Evolutionary conservation across 2,888 invertebrate species (phyloP).

Genomic region (Drosophila diplacantha): DNA sequence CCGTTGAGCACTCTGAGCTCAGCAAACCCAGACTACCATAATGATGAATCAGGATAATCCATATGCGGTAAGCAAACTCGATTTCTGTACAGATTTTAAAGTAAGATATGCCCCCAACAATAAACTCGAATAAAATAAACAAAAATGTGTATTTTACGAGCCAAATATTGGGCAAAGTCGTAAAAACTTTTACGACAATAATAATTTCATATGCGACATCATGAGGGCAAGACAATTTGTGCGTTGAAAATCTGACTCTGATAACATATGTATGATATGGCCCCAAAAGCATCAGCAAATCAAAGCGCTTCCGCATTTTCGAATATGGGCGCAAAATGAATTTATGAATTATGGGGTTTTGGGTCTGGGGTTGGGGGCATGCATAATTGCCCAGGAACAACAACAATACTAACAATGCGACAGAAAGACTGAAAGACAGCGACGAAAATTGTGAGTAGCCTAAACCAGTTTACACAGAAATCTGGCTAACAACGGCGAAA

Average conservation of each 20-base stretch:
- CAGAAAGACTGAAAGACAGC: constrained; percentile 23
- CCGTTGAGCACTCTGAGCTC: constrained; percentile 6
- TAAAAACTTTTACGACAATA: constrained; percentile 54
- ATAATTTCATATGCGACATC: constrained; percentile 35
- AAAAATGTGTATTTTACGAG: constrained; percentile 54
- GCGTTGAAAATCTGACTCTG: constrained; percentile 37
- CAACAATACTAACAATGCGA: constrained; percentile 17
- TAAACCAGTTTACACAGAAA: constrained; percentile 65
- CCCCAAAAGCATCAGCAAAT: constrained; percentile 39
- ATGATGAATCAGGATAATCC: constrained; percentile 77
- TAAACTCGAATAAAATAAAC: constrained; percentile 16
- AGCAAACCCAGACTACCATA: constrained; percentile 22
- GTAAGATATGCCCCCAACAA: constrained; percentile 8
- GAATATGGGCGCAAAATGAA: constrained; percentile 59
- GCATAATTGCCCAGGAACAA: constrained; percentile 57
- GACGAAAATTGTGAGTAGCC: constrained; percentile 48
- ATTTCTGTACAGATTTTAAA: constrained; percentile 7
- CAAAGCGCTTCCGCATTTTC: constrained; percentile 65
- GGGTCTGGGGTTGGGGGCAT: constrained; percentile 55
- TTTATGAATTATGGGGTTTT: constrained; percentile 66
- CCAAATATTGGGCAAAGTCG: constrained; percentile 53
- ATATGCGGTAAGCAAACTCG: constrained; percentile 72
- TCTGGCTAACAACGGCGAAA: constrained; percentile 55
- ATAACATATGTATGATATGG: constrained; percentile 51
- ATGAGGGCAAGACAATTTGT: constrained; percentile 19